Base-by-base conservation (phyloP, 2,888 invertebrate genomes). In the Diaphora mendica region DNA sequence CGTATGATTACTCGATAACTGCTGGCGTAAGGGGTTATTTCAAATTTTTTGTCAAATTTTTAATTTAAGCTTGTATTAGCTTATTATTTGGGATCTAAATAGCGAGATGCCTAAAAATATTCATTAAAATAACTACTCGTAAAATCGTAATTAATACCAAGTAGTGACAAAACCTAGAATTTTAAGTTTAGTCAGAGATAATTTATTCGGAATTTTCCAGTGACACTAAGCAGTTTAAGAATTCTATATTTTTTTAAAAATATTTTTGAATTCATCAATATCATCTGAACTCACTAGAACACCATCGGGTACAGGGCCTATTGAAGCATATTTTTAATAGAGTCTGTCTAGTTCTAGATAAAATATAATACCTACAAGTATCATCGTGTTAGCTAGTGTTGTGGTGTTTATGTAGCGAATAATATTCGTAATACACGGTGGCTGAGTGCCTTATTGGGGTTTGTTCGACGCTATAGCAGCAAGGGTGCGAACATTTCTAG, bases 401-500 rank as follows among this genome's bases (percentile, higher is more conserved):
- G 20, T 62, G 17, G 11, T 62, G 13, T 62, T 39, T 35, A 65
- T 66, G 62, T 68, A 70, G 55, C 51, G 62, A 44, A 73, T 48
- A 69, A 74, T 74, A 73, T 78, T 76, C 71, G 73, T 78, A 80
- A 79, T 80, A 79, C 68, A 76, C 64, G 64, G 35, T 71, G 67
- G 23, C 72, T 74, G 69, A 42, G 55, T 26, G 64, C 70, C 74
- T 82, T 80, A 84, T 80, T 84, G 76, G 73, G 68, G 68, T 67
- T 77, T 74, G 73, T 80, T 72, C 67, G 13, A 64, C 62, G 67
- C 71, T 72, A 70, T 68, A 44, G 64, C 48, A 30, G 48, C 64
- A 44, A n/a, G 67, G 68, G 67, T 64, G 33, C n/a, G 51, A 51
- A 44, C 64, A 66, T 71, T 26, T 73, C 72, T 35, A n/a, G 51